A percentile compares a stretch with the other conserved stretches of the same genome.
Conservation (phyloP, 2,888 invertebrate genomes). For the Celastrina argiolus region DNA sequence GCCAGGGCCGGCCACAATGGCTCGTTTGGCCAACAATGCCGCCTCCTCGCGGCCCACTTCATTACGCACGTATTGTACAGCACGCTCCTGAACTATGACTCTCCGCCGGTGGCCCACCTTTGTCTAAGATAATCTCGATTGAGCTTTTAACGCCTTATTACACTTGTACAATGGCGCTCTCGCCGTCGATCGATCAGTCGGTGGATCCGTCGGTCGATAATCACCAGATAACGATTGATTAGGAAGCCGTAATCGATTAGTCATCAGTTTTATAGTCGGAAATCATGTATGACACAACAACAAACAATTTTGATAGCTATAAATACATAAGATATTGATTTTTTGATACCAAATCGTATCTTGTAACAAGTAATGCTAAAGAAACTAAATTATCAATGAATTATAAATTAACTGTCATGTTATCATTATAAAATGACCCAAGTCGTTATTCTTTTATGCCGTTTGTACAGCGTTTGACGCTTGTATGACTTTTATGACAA, state of each 20-base stretch:
- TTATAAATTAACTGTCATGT: too few relatives aligned
- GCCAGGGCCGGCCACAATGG: conserved; percentile 64
- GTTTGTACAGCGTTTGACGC: too few relatives aligned
- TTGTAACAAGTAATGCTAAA: background rate
- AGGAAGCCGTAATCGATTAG: background rate
- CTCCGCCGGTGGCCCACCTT: conserved; percentile 55
- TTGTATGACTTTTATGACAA: too few relatives aligned
- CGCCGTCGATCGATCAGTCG: too few relatives aligned
- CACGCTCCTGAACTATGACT: conserved; percentile 50
- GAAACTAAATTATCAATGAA: too few relatives aligned
- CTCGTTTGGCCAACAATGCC: conserved; percentile 71
- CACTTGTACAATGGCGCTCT: conserved; percentile 12
- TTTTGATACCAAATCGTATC: background rate
- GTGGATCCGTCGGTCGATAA: background rate
- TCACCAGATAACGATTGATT: background rate
- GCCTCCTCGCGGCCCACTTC: conserved; percentile 74
- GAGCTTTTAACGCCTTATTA: conserved; percentile 28
- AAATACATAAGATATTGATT: background rate
- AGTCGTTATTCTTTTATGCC: too few relatives aligned
- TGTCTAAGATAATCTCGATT: conserved; percentile 37
- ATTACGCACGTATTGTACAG: conserved; percentile 75
- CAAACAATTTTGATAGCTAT: background rate
- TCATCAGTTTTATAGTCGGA: background rate
- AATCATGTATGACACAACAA: background rate
- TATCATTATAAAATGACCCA: too few relatives aligned